These are phyloP conservation scores for Lagenorhynchus albirostris DNA, from an alignment of 2,113 vertebrate genomes.

Conservation along the genomic window DNA sequence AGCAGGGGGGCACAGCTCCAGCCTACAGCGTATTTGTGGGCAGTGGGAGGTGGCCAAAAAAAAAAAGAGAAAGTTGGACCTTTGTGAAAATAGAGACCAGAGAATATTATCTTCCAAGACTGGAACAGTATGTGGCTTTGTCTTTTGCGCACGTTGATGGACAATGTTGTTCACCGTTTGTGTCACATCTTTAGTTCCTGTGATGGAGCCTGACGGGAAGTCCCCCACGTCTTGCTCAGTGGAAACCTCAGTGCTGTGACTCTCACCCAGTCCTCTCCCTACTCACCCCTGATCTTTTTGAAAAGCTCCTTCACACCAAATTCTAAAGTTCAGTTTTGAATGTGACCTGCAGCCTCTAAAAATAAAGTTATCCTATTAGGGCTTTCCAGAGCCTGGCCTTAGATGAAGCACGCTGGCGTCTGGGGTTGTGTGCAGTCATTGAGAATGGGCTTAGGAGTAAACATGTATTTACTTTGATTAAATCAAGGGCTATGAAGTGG, in stretches of 20 bases:
- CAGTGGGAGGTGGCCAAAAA: accelerated
- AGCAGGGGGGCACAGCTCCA: not conserved
- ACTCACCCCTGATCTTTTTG: not conserved
- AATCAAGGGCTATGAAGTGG: not conserved
- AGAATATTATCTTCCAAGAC: not conserved
- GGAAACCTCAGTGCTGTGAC: accelerated
- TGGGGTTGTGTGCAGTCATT: not conserved
- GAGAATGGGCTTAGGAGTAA: not conserved
- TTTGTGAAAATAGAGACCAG: not conserved
- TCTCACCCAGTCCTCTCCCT: not conserved
- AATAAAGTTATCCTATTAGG: not conserved
- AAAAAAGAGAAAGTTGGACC: not conserved
- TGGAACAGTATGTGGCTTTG: accelerated
- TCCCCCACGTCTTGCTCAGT: not conserved
- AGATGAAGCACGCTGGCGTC: not conserved
- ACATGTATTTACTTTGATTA: not conserved
- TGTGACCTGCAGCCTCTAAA: not conserved
- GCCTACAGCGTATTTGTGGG: accelerated
- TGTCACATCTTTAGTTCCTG: accelerated
- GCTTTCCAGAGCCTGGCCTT: not conserved
- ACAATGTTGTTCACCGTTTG: accelerated
- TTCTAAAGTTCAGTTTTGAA: not conserved
- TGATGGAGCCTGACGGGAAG: not conserved
- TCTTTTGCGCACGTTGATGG: accelerated
- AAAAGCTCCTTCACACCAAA: not conserved